Evolutionary conservation across 1,140 invertebrate species (phyloP), one percentile per base, ranked within the genome.

Genomic region (Brachionus calyciflorus): DNA sequence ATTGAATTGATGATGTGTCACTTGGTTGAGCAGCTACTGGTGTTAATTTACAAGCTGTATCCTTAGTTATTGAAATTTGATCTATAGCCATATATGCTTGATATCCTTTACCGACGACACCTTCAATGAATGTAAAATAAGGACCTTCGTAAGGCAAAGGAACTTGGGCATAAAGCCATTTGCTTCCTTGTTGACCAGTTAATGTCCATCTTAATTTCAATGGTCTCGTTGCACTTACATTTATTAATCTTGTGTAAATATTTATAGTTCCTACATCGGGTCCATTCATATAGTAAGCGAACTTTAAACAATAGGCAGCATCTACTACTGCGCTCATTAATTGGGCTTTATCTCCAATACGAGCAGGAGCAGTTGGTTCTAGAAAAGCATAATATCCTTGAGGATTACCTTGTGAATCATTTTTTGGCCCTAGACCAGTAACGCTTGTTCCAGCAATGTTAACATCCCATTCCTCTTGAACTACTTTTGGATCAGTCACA

Each of bases 111-210:
- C 60, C 60, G 19, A 65, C 37, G 19, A 65, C 44, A 24, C 60
- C 60, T 46, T 65, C 60, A 10, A 65, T 65, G 12, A 44, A 65
- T 19, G 40, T 44, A 26, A 65, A 65, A 44, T 65, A 65, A 9
- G 60, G 60, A 24, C 60, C 60, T 24, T 65, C 37, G 41, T 65
- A 44, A 14, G 33, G 17, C n/a, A 83, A 76, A 30, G 81, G 81
- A 0, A 81, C 78, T 60, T 80, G 78, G 21, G 77, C 81, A 55
- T 79, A 57, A 14, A 80, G 48, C 82, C 82, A 83, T 46, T 78
- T 80, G 73, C 80, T 80, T 6, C 81, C 81, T 77, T 82, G 81
- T 78, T 81, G 80, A 33, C 81, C 81, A 30, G 77, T 78, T 46
- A 79, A 76, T 17, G 79, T 78, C 79, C 80, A 81, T 46, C 26